These are phyloP conservation scores for Phenganax subtilis DNA, from an alignment of 92 coral and sea anemone genomes.

Conservation along the genomic window DNA sequence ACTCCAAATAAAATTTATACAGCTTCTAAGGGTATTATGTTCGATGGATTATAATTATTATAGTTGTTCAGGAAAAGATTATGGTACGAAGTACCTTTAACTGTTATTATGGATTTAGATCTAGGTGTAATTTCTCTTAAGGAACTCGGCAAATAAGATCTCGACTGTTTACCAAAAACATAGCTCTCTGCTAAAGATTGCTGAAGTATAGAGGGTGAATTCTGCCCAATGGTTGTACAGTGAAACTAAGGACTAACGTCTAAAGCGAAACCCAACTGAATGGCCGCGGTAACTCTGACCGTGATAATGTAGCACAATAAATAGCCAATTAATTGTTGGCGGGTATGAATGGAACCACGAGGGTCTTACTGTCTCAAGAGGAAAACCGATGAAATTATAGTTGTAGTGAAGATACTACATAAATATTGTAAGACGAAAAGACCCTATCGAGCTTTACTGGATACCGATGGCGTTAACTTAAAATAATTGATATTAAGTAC, in stretches of 20 bases:
- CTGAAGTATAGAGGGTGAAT: constrained; percentile 81
- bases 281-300: constrained; percentile 97
- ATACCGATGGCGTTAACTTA: constrained; percentile 36
- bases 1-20: constrained; percentile 43
- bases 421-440: constrained; percentile 83
- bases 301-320: constrained; percentile 60
- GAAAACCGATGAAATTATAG: constrained; percentile 69
- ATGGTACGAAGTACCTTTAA: constrained; percentile 19
- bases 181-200: constrained; percentile 74
- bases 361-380: constrained; percentile 80
- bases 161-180: constrained; percentile 98
- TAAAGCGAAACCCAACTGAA: constrained; percentile 67
- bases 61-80: constrained; percentile 43
- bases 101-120: constrained; percentile 39
- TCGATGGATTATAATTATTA: constrained; percentile 42
- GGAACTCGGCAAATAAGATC: constrained; percentile 87
- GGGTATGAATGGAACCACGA: constrained; percentile 91
- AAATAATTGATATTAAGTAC: constrained; percentile 22
- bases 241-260: constrained; percentile 55
- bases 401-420: constrained; percentile 95
- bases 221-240: constrained; percentile 93
- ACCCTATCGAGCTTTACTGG: constrained; percentile 90
- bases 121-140: constrained; percentile 65
- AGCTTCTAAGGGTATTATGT: constrained; percentile 40
- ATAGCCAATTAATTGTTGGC: constrained; percentile 42